phyloP scores from a whole-genome alignment of 2,888 invertebrate genomes.

The Trissoscelio sp. region DNA sequence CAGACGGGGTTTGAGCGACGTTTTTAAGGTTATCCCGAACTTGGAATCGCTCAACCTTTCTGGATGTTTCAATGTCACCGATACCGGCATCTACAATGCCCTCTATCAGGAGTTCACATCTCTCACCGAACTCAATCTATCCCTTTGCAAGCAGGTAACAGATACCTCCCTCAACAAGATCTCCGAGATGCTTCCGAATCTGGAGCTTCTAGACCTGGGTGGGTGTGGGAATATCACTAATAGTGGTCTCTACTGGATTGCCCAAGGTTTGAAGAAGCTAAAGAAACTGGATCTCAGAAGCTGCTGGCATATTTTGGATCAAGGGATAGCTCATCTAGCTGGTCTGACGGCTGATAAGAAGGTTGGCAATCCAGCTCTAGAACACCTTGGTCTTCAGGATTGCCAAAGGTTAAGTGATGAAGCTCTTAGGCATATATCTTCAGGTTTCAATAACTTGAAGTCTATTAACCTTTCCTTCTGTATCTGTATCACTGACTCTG shows the following conservation, averaged over 20 bases:
- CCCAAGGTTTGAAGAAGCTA: constrained; percentile 94
- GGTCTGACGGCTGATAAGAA: constrained; percentile 88
- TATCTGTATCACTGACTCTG: constrained; percentile 96
- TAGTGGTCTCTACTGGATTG: constrained; percentile 92
- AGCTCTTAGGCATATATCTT: constrained; percentile 92
- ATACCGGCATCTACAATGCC: constrained; percentile 92
- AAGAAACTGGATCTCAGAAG: constrained; percentile 94
- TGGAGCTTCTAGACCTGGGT: constrained; percentile 94
- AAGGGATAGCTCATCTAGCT: constrained; percentile 94
- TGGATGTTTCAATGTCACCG: constrained; percentile 97
- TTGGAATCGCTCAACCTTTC: constrained; percentile 94
- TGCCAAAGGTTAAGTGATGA: constrained; percentile 97
- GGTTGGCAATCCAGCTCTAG: constrained; percentile 90
- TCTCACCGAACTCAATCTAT: constrained; percentile 92
- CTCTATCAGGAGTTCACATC: constrained; percentile 91
- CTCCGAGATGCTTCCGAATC: constrained; percentile 92
- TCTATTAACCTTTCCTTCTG: constrained; percentile 97
- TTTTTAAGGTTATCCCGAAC: constrained; percentile 93
- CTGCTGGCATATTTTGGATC: constrained; percentile 96
- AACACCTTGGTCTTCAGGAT: constrained; percentile 95
- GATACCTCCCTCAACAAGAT: constrained; percentile 94
- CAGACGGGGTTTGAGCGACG: constrained; percentile 91
- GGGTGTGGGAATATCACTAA: constrained; percentile 97
- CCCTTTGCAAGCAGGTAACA: constrained; percentile 97
- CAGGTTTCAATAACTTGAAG: constrained; percentile 90